phyloP scores from a whole-genome alignment of 1,140 invertebrate species.

The Laupala kohalensis region DNA sequence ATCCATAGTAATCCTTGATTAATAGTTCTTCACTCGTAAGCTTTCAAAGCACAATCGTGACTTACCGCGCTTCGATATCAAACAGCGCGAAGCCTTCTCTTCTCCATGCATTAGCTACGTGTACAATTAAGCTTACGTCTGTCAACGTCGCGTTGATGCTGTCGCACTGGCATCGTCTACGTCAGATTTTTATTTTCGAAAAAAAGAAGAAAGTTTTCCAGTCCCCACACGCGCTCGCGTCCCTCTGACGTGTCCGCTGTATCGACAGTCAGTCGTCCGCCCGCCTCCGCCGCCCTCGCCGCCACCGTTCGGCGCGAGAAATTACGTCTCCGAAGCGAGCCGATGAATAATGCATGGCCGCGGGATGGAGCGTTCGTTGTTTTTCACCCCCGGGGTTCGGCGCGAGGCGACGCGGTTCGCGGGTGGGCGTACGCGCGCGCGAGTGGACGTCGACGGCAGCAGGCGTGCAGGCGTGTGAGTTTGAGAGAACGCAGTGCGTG shows the following conservation, averaged over 20 bases:
- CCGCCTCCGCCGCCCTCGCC: no score
- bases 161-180: no score
- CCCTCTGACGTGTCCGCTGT: no score
- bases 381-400: not conserved
- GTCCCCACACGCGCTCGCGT: no score
- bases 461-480: no score
- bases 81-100: not conserved
- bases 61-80: not conserved
- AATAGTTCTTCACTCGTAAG: not conserved
- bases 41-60: not conserved
- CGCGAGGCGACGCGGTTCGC: no score
- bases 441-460: no score
- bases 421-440: no score
- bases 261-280: not conserved
- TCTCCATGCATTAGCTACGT: not conserved
- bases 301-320: not conserved
- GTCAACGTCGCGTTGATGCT: not conserved
- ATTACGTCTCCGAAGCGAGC: not conserved
- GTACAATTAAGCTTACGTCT: not conserved
- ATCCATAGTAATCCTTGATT: not conserved
- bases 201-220: not conserved
- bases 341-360: not conserved
- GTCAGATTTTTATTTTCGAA: not conserved
- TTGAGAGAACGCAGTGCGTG: not conserved
- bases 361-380: not conserved